Conservation (phyloP, 1,140 invertebrate species). For the Bombus balteatus region DNA sequence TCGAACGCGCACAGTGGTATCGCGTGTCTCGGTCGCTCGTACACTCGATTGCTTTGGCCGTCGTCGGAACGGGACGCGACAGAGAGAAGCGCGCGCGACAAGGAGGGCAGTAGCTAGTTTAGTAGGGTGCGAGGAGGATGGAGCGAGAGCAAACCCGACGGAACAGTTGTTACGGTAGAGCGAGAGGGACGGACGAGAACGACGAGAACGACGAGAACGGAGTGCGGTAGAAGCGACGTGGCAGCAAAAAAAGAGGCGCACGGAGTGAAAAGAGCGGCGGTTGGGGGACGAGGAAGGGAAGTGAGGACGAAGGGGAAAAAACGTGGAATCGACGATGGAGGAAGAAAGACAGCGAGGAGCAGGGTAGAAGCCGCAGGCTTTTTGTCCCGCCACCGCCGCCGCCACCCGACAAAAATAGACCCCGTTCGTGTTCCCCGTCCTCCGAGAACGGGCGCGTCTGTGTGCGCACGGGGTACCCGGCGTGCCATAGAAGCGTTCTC, state of each 20-base stretch:
- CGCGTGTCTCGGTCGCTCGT: constrained; percentile 59
- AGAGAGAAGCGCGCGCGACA: not conserved
- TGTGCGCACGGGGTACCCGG: constrained; percentile 46
- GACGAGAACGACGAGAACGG: constrained; percentile 36
- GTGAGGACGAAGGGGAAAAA: constrained; percentile 40
- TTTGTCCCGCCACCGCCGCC: constrained; percentile 77
- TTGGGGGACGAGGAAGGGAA: constrained; percentile 21
- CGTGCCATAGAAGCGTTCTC: constrained; percentile 53
- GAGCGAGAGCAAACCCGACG: constrained; percentile 45
- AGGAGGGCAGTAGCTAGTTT: constrained; percentile 21
- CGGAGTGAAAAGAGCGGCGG: constrained; percentile 65
- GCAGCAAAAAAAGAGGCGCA: constrained; percentile 72
- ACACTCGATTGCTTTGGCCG: constrained; percentile 69
- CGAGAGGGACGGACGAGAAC: constrained; percentile 30
- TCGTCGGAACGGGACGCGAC: constrained; percentile 45
- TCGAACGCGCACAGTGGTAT: not conserved
- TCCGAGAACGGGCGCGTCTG: constrained; percentile 73
- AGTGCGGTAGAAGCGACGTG: constrained; percentile 54
- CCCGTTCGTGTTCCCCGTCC: constrained; percentile 67
- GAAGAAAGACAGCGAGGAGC: constrained; percentile 53
- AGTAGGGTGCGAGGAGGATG: not conserved
- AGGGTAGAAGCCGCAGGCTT: constrained; percentile 79
- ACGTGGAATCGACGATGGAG: constrained; percentile 37
- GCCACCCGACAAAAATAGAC: constrained; percentile 78
- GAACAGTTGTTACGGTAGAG: not conserved